Conservation (phyloP, 1,140 invertebrate genomes). For the Drosophila bifasciata region DNA sequence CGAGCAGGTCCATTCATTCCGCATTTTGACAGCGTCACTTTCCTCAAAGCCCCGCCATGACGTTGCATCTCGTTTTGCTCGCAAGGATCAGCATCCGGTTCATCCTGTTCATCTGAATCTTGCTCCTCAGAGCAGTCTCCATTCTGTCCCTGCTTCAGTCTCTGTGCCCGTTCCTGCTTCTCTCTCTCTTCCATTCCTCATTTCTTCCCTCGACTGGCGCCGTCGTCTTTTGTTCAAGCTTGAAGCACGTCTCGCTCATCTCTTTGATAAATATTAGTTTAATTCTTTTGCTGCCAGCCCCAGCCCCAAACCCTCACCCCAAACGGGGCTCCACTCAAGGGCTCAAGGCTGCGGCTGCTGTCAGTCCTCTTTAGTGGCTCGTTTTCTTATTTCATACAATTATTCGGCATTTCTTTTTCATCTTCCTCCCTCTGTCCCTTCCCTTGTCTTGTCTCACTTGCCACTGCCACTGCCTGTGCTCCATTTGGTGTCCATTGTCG, state of each 20-base stretch:
- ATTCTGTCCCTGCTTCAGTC: conserved; percentile 6
- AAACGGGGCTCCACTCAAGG: conserved; percentile 4
- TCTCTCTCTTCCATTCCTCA: conserved; percentile 33
- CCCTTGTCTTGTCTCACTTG: conserved; percentile 3
- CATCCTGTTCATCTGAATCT: conserved; percentile 21
- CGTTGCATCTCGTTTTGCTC: conserved; percentile 41
- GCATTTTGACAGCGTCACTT: conserved; percentile 69
- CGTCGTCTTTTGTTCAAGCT: conserved; percentile 72
- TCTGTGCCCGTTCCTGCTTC: conserved; percentile 5
- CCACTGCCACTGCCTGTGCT: too few relatives aligned
- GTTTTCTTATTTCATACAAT: conserved; percentile 54
- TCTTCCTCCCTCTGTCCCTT: conserved; percentile 1
- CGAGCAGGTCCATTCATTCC: conserved; percentile 56
- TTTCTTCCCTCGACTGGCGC: conserved; percentile 56
- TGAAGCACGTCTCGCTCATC: conserved; percentile 75
- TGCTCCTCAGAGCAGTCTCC: conserved; percentile 2
- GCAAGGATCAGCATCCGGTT: conserved; percentile 14
- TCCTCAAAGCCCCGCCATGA: conserved; percentile 47
- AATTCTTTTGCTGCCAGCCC: conserved; percentile 58
- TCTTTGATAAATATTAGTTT: conserved; percentile 82
- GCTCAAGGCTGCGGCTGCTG: conserved; percentile 19
- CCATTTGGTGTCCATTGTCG: conserved; percentile 41
- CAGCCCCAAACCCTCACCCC: conserved; percentile 10
- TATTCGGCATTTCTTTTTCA: conserved; percentile 31
- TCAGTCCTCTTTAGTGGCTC: conserved; percentile 52